Base-by-base conservation (phyloP, 2,113 vertebrate species). In the Macheiramphus alcinus region DNA sequence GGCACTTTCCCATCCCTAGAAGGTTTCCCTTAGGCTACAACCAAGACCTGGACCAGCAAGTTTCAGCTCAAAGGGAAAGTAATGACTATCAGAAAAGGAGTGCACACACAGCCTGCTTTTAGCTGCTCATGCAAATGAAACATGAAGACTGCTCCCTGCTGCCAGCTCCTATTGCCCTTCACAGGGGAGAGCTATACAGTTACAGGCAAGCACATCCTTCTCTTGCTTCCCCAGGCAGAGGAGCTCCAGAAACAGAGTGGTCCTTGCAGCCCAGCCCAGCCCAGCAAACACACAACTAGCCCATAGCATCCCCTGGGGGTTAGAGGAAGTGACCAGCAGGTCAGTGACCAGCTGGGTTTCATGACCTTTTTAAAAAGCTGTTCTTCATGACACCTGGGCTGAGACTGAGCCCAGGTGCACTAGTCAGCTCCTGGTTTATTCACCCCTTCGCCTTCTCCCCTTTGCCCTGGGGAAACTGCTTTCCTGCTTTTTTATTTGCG, bases 101-200 rank as follows among this genome's bases (percentile, higher is more conserved):
- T 0, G 23, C 21, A 15, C 6, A 0, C 2, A 3, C 45, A 31
- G 38, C 4, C 73, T 34, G 5, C 2, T 26, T 31, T 47, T 20
- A 50, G 47, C 45, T n/a, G 31, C 45, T 58, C 12, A 6, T 2
- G 1, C n/a, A 66, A 72, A 13, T 13, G 65, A 21, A 52, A 38
- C 7, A 26, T 17, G 20, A 43, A 56, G 29, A 10, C 25, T 50
- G 63, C 26, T 56, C 43, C 66, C 6, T 73, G 52, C 73, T 52
- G 43, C 43, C 73, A 21, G 47, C 42, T 67, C 52, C 45, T 9
- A 11, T 15, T 22, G 73, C 26, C 48, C 19, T 26, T 36, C 32
- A 9, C 34, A 15, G 45, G 40, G 27, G 4, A 58, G 38, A 34
- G 45, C 25, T 15, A 22, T 7, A 7, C 34, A 23, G 38, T 17